A percentile compares a stretch with the other conserved stretches of the same genome.
phyloP scores from a whole-genome alignment of 53 echinoderm and acorn worm species.

The Holothuria scabra region DNA sequence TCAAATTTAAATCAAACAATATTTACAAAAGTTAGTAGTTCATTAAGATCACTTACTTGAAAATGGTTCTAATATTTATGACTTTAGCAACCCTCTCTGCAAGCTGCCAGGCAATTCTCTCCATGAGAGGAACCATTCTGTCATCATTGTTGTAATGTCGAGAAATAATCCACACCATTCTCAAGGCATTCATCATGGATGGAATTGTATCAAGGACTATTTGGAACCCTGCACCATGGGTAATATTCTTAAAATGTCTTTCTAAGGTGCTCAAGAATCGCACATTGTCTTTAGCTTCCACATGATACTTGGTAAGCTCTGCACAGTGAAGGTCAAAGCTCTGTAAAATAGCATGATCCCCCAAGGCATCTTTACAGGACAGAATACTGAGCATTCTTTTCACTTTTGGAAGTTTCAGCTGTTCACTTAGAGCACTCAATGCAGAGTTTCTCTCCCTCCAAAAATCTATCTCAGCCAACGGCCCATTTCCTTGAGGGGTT shows the following conservation, averaged over 20 bases:
- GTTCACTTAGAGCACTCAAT: slow-evolving; percentile 92
- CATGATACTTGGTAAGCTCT: slow-evolving; percentile 96
- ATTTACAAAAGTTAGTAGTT: background rate
- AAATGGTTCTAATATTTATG: slow-evolving; percentile 98
- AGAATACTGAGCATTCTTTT: slow-evolving; percentile 93
- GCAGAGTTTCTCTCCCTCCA: slow-evolving; percentile 97
- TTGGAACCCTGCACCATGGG: slow-evolving; percentile 97
- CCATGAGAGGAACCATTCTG: slow-evolving; percentile 98
- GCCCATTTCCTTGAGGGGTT: slow-evolving; percentile 92
- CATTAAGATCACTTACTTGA: slow-evolving; percentile 72
- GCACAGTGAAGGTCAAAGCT: slow-evolving; percentile 96
- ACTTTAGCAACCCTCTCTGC: slow-evolving; percentile 98
- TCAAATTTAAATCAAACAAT: no score
- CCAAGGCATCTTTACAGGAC: slow-evolving; percentile 85
- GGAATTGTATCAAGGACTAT: slow-evolving; percentile 96
- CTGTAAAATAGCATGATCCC: slow-evolving; percentile 93
- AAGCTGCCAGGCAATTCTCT: slow-evolving; percentile 97
- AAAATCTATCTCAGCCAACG: slow-evolving; percentile 96
- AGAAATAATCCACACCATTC: slow-evolving; percentile 99
- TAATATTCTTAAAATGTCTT: slow-evolving; percentile 97
- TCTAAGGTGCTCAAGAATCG: slow-evolving; percentile 97
- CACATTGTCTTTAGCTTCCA: slow-evolving; percentile 98
- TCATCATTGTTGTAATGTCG: slow-evolving; percentile 99
- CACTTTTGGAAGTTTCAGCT: slow-evolving; percentile 87
- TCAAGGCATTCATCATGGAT: slow-evolving; percentile 98